A percentile compares a stretch with the other conserved stretches of the same genome.
phyloP scores from a whole-genome alignment of 2,797 vertebrate species.

The Bryconaethiops microstoma region DNA sequence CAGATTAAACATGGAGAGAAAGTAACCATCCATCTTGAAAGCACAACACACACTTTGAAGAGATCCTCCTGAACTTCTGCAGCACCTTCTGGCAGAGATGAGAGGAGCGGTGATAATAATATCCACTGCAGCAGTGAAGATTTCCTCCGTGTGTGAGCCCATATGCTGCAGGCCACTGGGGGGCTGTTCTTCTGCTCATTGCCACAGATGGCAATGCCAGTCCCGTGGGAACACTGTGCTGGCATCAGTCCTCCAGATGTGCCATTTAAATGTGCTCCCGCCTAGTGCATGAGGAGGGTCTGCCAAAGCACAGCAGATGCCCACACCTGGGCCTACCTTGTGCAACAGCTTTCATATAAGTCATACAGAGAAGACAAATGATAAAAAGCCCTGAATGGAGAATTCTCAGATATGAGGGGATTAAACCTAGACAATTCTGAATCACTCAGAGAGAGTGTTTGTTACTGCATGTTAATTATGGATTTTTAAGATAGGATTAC shows the following conservation, averaged over 20 bases:
- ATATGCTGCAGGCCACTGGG: constrained; percentile 32
- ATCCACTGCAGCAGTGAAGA: constrained; percentile 17
- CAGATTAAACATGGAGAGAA: neutral
- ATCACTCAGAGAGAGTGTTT: constrained; percentile 1
- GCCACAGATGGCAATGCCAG: constrained; percentile 17
- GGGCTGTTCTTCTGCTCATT: constrained; percentile 26
- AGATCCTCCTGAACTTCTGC: neutral
- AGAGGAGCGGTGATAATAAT: constrained; percentile 25
- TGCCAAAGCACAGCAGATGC: constrained; percentile 33
- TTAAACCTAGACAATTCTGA: constrained; percentile 4
- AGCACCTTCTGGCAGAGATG: constrained; percentile 2
- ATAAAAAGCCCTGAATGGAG: constrained; percentile 1
- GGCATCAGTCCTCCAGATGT: constrained; percentile 42
- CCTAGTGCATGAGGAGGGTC: constrained; percentile 21
- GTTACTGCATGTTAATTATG: constrained; percentile 5
- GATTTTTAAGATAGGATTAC: constrained; percentile 19
- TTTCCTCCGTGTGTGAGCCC: constrained; percentile 18
- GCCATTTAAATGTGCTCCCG: constrained; percentile 26
- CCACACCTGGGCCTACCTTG: constrained; percentile 24
- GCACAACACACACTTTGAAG: neutral
- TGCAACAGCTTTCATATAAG: neutral
- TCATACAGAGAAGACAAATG: neutral
- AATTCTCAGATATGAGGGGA: constrained; percentile 7
- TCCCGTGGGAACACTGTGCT: constrained; percentile 31
- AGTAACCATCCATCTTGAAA: neutral